Conservation (phyloP, 2,797 vertebrate genomes). For the Anguilla pacifica region DNA sequence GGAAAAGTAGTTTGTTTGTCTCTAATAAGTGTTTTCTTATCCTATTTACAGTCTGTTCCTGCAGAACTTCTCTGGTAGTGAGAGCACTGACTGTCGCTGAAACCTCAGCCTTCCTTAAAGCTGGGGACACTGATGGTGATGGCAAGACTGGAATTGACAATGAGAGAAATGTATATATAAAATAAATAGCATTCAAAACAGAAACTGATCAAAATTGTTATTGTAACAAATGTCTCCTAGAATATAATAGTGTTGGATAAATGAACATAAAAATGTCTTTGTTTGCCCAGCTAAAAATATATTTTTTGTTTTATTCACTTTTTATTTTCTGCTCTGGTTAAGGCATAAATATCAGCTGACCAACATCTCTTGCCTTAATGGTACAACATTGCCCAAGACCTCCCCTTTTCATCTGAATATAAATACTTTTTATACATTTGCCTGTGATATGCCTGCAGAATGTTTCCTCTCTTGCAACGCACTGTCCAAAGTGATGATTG, state of each 20-base stretch:
- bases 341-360: conserved; percentile 68
- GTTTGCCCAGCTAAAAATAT: neutral
- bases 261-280: neutral
- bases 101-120: conserved; percentile 73
- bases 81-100: conserved; percentile 83
- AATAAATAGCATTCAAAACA: neutral
- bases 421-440: conserved; percentile 72
- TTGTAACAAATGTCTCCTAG: neutral
- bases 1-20: neutral
- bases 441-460: conserved; percentile 61
- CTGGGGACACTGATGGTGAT: conserved; percentile 87
- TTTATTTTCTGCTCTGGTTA: conserved; percentile 68
- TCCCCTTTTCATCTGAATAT: conserved; percentile 66
- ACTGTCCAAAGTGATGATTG: conserved; percentile 69
- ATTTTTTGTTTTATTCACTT: conserved; percentile 29
- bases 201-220: neutral
- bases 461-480: conserved; percentile 66
- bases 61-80: conserved; percentile 85
- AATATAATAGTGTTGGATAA: neutral
- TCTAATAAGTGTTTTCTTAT: neutral
- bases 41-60: conserved; percentile 82
- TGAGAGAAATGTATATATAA: conserved; percentile 50
- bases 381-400: conserved; percentile 73
- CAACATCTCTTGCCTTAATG: conserved; percentile 67
- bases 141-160: conserved; percentile 91